Percentiles rank a stretch among this genome's conserved stretches.
Conservation (phyloP, 2,113 vertebrate species). For the Hucho hucho region DNA sequence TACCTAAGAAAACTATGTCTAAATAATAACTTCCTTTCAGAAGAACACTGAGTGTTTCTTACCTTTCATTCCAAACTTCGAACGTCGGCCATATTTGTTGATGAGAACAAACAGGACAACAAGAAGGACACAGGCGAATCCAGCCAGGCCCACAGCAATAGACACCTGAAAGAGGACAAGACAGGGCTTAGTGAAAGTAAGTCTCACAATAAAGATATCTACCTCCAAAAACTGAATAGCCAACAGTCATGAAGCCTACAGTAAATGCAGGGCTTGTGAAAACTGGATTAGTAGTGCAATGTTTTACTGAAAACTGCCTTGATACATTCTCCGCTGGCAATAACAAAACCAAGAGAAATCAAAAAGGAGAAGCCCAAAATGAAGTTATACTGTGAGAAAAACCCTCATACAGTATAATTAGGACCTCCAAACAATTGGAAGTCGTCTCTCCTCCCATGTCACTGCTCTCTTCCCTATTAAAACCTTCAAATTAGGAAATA, state of each 20-base stretch:
- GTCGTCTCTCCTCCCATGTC: not conserved
- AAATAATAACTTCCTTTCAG: not conserved
- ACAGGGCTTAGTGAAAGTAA: not conserved
- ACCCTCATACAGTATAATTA: too few relatives aligned
- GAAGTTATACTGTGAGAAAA: too few relatives aligned
- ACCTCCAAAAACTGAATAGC: too few relatives aligned
- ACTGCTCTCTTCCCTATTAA: conserved; percentile 11
- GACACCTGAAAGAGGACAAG: conserved; percentile 77
- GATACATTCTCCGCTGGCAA: not conserved
- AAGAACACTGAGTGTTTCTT: conserved; percentile 39
- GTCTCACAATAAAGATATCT: too few relatives aligned
- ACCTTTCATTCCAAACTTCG: conserved; percentile 99
- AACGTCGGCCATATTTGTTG: conserved; percentile 91
- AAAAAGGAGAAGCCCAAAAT: not conserved
- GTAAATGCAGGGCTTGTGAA: too few relatives aligned
- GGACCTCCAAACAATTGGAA: not conserved
- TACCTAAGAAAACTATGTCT: not conserved
- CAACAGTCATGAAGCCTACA: too few relatives aligned
- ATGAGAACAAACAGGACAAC: conserved; percentile 91
- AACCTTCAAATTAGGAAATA: conserved; percentile 35
- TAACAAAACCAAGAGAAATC: not conserved
- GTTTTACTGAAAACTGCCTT: too few relatives aligned
- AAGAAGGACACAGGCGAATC: conserved; percentile 88
- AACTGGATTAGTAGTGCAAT: too few relatives aligned
- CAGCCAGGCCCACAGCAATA: conserved; percentile 89